Evolutionary conservation across 2,888 invertebrate genomes (phyloP).

Genomic region (Dyspetes luteomarginatus): DNA sequence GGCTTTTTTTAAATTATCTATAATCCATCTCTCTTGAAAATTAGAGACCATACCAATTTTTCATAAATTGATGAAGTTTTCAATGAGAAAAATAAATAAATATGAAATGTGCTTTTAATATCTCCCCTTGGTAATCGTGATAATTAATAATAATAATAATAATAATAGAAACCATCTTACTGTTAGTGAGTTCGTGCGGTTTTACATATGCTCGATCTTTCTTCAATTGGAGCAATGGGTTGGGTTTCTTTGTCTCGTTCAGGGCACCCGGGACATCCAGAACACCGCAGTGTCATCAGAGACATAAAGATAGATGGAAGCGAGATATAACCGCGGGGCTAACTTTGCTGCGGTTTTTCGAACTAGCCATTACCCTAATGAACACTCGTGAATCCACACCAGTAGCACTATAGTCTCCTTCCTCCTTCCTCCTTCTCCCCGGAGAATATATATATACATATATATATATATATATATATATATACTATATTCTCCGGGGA

Average conservation of each 20-base stretch:
- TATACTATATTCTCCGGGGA: background rate
- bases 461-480: background rate
- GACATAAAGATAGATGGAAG: slow-evolving; percentile 20
- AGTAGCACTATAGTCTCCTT: slow-evolving; percentile 38
- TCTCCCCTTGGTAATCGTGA: no score
- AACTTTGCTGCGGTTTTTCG: slow-evolving; percentile 62
- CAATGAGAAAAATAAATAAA: no score
- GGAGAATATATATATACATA: no score
- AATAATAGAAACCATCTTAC: slow-evolving; percentile 12
- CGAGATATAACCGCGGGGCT: slow-evolving; percentile 61
- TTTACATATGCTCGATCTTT: slow-evolving; percentile 12
- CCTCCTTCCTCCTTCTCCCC: no score
- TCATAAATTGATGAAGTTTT: no score
- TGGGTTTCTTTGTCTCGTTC: slow-evolving; percentile 12
- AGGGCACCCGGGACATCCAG: slow-evolving; percentile 14
- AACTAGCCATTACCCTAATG: slow-evolving; percentile 77
- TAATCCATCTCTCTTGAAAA: no score
- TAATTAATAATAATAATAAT: no score
- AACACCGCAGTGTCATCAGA: background rate
- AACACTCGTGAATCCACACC: slow-evolving; percentile 66
- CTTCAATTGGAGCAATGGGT: slow-evolving; percentile 3
- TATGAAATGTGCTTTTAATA: no score
- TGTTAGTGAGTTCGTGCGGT: background rate
- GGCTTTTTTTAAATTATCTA: no score
- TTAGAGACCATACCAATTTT: no score